phyloP scores from a whole-genome alignment of 2,797 vertebrate genomes.

The Salmo trutta region DNA sequence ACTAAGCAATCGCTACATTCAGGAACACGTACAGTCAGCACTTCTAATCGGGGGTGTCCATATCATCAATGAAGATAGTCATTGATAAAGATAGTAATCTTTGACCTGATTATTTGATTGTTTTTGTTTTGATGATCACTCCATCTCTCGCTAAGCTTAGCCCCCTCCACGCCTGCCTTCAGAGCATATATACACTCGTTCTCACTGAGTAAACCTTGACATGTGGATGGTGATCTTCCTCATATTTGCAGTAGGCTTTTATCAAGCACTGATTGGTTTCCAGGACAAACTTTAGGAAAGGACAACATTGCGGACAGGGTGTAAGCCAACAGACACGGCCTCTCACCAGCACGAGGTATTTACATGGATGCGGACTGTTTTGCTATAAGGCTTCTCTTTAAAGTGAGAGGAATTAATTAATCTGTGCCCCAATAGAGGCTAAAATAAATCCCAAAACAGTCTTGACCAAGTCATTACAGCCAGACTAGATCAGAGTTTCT shows the following conservation, averaged over 20 bases:
- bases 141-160: constrained; percentile 53
- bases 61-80: background rate
- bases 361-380: constrained; percentile 79
- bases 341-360: constrained; percentile 86
- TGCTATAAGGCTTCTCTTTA: constrained; percentile 80
- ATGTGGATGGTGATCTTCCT: constrained; percentile 87
- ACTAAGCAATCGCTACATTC: background rate
- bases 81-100: no score
- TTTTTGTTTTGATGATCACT: background rate
- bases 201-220: constrained; percentile 91
- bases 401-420: constrained; percentile 85
- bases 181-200: constrained; percentile 82
- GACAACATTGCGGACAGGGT: constrained; percentile 85
- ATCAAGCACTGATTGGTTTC: constrained; percentile 85
- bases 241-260: constrained; percentile 91
- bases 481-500: background rate
- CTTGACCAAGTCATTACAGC: background rate
- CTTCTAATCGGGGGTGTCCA: background rate
- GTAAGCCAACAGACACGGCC: constrained; percentile 83
- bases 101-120: background rate
- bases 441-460: constrained; percentile 59
- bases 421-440: constrained; percentile 78
- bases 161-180: constrained; percentile 71
- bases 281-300: constrained; percentile 89
- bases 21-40: constrained; percentile 4